phyloP scores from a whole-genome alignment of 1,140 invertebrate genomes.

The Myzus persicae region DNA sequence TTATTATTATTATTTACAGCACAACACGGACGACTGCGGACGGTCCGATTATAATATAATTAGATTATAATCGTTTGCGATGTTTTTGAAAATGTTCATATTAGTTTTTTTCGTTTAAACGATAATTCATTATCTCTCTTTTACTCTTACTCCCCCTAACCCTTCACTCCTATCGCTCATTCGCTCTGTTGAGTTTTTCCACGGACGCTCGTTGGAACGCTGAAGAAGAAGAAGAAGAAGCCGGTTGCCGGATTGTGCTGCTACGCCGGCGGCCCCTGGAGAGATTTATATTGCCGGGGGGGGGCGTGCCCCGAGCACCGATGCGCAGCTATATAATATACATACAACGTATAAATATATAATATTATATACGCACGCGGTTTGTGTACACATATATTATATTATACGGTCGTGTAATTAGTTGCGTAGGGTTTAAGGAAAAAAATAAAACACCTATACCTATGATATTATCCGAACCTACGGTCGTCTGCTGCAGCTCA shows the following conservation, averaged over 20 bases:
- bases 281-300: slow-evolving; percentile 35
- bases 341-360: neutral
- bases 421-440: slow-evolving; percentile 21
- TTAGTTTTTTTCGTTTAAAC: slow-evolving; percentile 23
- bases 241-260: slow-evolving; percentile 37
- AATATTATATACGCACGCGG: neutral
- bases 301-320: slow-evolving; percentile 15
- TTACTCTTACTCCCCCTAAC: neutral
- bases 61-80: slow-evolving; percentile 36
- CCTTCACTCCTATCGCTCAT: neutral
- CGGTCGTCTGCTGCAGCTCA: neutral
- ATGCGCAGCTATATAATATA: neutral
- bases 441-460: slow-evolving; percentile 52
- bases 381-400: neutral
- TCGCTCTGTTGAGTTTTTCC: neutral
- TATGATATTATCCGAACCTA: neutral
- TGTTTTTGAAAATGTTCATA: neutral
- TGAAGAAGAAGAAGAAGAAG: neutral
- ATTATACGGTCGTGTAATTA: slow-evolving; percentile 35
- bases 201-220: neutral
- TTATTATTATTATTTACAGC: neutral
- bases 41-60: slow-evolving; percentile 40
- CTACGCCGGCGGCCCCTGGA: neutral
- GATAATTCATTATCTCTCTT: slow-evolving; percentile 26
- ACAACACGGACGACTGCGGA: neutral